phyloP scores from a whole-genome alignment of 1,140 invertebrate genomes.

The Procambarus clarkii region DNA sequence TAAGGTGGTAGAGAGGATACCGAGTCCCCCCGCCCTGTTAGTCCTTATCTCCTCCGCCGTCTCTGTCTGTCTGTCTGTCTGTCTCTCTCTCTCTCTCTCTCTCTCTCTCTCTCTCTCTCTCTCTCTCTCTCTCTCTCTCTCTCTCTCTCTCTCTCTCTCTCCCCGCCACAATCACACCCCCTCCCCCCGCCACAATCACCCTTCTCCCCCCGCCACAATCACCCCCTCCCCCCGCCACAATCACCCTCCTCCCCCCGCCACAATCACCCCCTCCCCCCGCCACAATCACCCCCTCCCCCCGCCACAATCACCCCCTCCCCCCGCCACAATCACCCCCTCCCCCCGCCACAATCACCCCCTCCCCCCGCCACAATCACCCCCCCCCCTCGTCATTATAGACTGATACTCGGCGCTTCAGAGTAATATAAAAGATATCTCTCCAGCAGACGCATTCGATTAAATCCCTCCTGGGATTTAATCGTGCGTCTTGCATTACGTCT shows the following conservation, averaged over 20 bases:
- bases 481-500: no score
- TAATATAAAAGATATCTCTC: no score
- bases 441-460: no score
- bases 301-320: background rate
- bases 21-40: background rate
- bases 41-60: background rate
- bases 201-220: background rate
- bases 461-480: no score
- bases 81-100: conserved; percentile 5
- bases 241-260: no score
- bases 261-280: background rate
- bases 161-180: no score
- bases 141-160: background rate
- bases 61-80: background rate
- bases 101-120: conserved; percentile 19
- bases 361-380: background rate
- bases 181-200: background rate
- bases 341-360: no score
- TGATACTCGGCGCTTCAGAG: no score
- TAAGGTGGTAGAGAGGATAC: no score
- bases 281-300: background rate
- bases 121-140: background rate
- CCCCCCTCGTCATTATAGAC: background rate
- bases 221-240: background rate
- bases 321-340: background rate